Percentiles rank a stretch among this genome's conserved stretches.
Evolutionary conservation across 2,113 vertebrate genomes (phyloP).

Genomic region (Oryzias javanicus): DNA sequence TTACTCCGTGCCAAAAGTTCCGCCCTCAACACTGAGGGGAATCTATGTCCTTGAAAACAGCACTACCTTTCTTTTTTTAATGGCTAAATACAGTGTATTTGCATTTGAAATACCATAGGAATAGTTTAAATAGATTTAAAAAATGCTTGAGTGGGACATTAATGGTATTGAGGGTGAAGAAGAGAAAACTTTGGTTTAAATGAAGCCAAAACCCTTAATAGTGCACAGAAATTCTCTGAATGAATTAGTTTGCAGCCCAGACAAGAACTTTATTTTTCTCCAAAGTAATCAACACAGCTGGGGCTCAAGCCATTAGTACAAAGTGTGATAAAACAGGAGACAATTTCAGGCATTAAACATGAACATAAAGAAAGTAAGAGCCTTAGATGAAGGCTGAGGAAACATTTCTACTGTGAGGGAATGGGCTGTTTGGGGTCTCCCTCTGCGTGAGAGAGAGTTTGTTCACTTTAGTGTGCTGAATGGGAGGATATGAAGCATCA

Average conservation of each 20-base stretch:
- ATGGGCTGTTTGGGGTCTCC: conserved; percentile 39
- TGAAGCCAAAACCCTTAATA: conserved; percentile 15
- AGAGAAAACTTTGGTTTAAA: conserved; percentile 33
- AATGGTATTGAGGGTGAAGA: too few relatives aligned
- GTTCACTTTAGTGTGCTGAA: conserved; percentile 22
- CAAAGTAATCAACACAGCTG: conserved; percentile 20
- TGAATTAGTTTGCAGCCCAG: too few relatives aligned
- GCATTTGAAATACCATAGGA: too few relatives aligned
- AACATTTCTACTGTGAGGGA: conserved; percentile 47
- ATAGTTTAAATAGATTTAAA: too few relatives aligned
- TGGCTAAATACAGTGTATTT: too few relatives aligned
- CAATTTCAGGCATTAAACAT: conserved; percentile 44
- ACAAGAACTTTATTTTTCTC: too few relatives aligned
- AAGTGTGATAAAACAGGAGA: conserved; percentile 34
- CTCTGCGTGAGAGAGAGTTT: conserved; percentile 12
- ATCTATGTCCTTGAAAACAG: too few relatives aligned
- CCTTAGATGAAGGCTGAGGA: conserved; percentile 49
- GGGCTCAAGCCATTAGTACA: conserved; percentile 31
- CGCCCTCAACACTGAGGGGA: too few relatives aligned
- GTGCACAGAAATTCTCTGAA: too few relatives aligned
- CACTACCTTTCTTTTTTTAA: too few relatives aligned
- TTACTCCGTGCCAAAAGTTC: too few relatives aligned
- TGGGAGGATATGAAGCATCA: conserved; percentile 8
- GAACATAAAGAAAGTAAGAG: conserved; percentile 41
- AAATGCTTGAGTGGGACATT: too few relatives aligned